Conservation (phyloP, 64 coral and sea anemone genomes). For the Trachythela sp. region DNA sequence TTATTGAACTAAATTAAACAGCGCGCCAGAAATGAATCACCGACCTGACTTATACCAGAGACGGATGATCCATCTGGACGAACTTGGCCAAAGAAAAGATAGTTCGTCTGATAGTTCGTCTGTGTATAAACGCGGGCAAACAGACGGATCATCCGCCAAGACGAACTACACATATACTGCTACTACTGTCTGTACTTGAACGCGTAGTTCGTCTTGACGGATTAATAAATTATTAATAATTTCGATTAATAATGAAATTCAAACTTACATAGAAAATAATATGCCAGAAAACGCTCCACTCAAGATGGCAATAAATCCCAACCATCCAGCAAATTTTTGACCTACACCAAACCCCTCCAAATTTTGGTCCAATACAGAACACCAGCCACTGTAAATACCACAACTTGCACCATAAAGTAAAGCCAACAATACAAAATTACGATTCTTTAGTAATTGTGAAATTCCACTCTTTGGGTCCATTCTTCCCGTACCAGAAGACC, state of each 20-base stretch:
- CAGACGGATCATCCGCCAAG: too few relatives aligned
- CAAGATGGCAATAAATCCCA: neutral
- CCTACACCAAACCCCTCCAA: neutral
- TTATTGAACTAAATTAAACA: too few relatives aligned
- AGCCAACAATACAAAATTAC: neutral
- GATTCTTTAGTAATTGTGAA: neutral
- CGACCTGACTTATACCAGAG: too few relatives aligned
- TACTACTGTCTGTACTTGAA: too few relatives aligned
- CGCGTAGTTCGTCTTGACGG: too few relatives aligned
- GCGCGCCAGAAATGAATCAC: too few relatives aligned
- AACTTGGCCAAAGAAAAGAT: too few relatives aligned
- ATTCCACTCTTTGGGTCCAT: neutral
- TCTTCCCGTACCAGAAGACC: neutral
- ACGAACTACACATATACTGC: too few relatives aligned
- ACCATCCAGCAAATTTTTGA: conserved; percentile 20
- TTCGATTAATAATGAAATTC: neutral
- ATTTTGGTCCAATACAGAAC: neutral
- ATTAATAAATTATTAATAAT: too few relatives aligned
- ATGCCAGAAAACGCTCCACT: neutral
- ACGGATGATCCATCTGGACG: too few relatives aligned
- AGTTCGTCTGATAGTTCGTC: too few relatives aligned
- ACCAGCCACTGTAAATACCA: conserved; percentile 23
- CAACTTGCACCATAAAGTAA: neutral
- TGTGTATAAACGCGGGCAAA: too few relatives aligned
- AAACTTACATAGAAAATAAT: neutral